These are phyloP conservation scores for Heliconius sara DNA, from an alignment of 2,888 invertebrate species.

Conservation along the genomic window DNA sequence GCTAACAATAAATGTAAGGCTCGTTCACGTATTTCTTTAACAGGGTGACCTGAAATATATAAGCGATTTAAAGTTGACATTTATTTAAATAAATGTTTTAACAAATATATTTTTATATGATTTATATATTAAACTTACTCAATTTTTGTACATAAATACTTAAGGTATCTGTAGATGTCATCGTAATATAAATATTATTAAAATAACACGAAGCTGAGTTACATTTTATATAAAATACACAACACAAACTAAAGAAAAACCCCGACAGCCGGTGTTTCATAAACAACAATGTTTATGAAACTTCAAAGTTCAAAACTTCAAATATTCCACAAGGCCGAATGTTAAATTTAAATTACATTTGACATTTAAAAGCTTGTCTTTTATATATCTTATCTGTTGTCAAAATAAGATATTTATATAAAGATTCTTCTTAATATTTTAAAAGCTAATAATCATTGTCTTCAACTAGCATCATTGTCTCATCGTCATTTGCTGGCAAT, in stretches of 20 bases:
- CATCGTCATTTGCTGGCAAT: too few species aligned
- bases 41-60: conserved; percentile 75
- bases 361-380: neutral
- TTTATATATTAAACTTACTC: conserved; percentile 55
- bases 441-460: too few species aligned
- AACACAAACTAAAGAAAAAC: too few species aligned
- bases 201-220: neutral
- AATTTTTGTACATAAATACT: conserved; percentile 68
- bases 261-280: neutral
- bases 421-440: too few species aligned
- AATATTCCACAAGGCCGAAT: neutral
- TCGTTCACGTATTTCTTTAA: conserved; percentile 84
- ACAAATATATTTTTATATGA: neutral
- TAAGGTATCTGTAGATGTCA: conserved; percentile 54
- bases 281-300: neutral
- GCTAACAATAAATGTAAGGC: conserved; percentile 81
- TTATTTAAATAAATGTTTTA: neutral
- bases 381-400: neutral
- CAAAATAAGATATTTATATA: neutral
- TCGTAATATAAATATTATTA: conserved; percentile 39
- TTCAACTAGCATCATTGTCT: too few species aligned
- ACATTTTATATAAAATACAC: neutral
- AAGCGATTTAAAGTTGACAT: neutral
- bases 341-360: neutral
- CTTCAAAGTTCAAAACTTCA: neutral